phyloP scores from a whole-genome alignment of 1,140 invertebrate species.

The Mamestra configurata region DNA sequence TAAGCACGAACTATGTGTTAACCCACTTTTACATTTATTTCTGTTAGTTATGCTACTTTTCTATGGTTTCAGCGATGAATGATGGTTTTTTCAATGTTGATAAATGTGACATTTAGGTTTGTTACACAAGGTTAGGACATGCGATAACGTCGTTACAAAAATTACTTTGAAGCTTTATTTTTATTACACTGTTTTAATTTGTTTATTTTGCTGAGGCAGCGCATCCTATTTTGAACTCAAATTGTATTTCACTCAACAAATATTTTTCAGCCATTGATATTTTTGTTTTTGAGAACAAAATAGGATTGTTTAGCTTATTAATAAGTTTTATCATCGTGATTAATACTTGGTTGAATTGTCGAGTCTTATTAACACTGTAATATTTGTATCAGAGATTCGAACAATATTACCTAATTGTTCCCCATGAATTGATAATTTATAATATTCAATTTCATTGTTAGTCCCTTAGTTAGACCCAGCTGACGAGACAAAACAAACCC shows the following conservation, averaged over 20 bases:
- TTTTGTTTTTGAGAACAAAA: slow-evolving; percentile 18
- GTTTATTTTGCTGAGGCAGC: slow-evolving; percentile 37
- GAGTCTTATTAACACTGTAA: slow-evolving; percentile 37
- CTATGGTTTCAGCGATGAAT: slow-evolving; percentile 8
- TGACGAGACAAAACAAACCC: slow-evolving; percentile 58
- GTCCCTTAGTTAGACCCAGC: slow-evolving; percentile 61
- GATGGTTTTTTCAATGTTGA: slow-evolving; percentile 26
- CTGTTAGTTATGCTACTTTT: slow-evolving; percentile 35
- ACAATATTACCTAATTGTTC: slow-evolving; percentile 38
- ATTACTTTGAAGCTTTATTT: slow-evolving; percentile 33
- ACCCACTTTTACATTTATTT: slow-evolving; percentile 43
- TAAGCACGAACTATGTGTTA: slow-evolving; percentile 38
- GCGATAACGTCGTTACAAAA: slow-evolving; percentile 47
- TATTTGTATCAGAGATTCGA: background rate
- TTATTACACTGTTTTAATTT: slow-evolving; percentile 42
- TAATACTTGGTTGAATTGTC: slow-evolving; percentile 28
- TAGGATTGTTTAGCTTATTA: slow-evolving; percentile 23
- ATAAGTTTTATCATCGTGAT: slow-evolving; percentile 15
- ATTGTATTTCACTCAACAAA: background rate
- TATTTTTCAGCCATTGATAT: background rate
- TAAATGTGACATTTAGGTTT: slow-evolving; percentile 32
- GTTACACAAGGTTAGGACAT: slow-evolving; percentile 42
- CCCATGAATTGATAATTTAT: slow-evolving; percentile 28
- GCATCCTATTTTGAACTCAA: slow-evolving; percentile 39
- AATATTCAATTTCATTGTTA: slow-evolving; percentile 46